Base-by-base conservation (phyloP, 2,888 invertebrate genomes). In the Caenorhabditis macrosperma region DNA sequence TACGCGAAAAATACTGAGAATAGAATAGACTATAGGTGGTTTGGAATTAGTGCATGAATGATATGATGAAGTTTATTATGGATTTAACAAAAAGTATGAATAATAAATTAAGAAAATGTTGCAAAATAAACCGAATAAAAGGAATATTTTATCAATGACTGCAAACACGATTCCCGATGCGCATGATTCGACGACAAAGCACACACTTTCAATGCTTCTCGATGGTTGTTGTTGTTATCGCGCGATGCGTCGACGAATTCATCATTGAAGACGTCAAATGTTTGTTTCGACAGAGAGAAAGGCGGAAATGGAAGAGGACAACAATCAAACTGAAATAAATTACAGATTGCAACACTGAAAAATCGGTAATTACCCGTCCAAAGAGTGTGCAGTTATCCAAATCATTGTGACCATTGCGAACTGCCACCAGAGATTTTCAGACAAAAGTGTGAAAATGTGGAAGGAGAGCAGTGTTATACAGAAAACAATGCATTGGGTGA, bases 381-480 rank as follows among this genome's bases (percentile, higher is more conserved):
- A 22, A n/a, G 66, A 71, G 26, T 78, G 77, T 7, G 69, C 71
- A 10, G 59, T 50, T 5, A 78, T 69, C 77, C 77, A 78, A 4
- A 69, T 52, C 69, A 78, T 78, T 9, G 77, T 78, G 17, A 78
- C 77, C 77, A 71, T 78, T 28, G 71, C 35, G 26, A 78, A 78
- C 17, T 71, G 50, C 69, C 71, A 78, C 77, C 77, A 78, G 26
- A 78, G 20, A 28, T 71, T 64, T 24, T 69, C 66, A 30, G 77
- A 78, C 9, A 78, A 33, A 20, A 71, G 46, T 3, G 71, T 69
- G 54, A 69, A 79, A 30, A 69, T 59, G 35, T 78, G 77, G 38
- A 78, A 78, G 0, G 59, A 52, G 20, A 78, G 48, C 0, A 71
- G 64, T 1, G 71, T 66, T 12, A 78, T 44, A 33, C 77, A 78